A percentile compares a stretch with the other conserved stretches of the same genome.
Evolutionary conservation across 2,113 vertebrate genomes (phyloP).

Genomic region (Picathartes gymnocephalus): DNA sequence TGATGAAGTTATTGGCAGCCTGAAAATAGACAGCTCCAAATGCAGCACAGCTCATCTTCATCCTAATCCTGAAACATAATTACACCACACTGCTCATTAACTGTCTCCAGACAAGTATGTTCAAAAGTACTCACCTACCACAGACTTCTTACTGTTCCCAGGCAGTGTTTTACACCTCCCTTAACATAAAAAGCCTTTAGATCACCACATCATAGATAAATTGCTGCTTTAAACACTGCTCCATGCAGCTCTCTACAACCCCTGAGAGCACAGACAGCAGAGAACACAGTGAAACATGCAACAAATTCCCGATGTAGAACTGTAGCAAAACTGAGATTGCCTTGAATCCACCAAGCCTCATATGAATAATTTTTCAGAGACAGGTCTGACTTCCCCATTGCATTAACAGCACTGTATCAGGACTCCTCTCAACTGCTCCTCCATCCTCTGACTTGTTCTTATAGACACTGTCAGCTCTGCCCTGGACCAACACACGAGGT

Average conservation of each 20-base stretch:
- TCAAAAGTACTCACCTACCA: neutral
- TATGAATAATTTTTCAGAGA: neutral
- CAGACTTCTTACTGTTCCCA: neutral
- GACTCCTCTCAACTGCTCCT: neutral
- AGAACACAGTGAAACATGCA: neutral
- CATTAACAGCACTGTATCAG: neutral
- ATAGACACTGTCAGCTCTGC: neutral
- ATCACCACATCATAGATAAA: neutral
- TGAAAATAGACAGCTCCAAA: conserved; percentile 11
- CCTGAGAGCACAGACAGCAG: neutral
- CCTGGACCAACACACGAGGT: neutral
- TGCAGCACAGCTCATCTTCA: neutral
- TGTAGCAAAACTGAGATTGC: neutral
- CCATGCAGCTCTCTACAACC: neutral
- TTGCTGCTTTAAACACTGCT: neutral
- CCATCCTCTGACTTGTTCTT: neutral
- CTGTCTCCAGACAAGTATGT: neutral
- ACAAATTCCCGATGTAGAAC: neutral
- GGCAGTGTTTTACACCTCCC: neutral
- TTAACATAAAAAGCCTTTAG: neutral
- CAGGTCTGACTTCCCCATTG: neutral
- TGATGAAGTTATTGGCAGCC: neutral
- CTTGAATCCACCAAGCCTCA: neutral
- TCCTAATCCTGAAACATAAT: conserved; percentile 19
- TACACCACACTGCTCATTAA: conserved; percentile 29